Conservation (phyloP, 2,888 invertebrate genomes). For the Xestia rhomboidea region DNA sequence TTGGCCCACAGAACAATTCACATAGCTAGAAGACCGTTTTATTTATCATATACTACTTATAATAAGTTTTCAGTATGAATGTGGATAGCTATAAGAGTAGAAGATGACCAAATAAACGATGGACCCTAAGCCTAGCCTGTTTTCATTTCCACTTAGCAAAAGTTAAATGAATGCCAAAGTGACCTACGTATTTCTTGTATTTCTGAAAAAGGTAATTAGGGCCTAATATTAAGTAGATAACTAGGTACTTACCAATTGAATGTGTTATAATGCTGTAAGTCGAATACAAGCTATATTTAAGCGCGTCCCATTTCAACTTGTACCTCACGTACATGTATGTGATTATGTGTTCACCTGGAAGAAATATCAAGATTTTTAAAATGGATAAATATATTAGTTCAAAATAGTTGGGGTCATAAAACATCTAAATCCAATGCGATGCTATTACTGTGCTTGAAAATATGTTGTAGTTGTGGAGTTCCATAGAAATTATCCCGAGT, state of each 20-base stretch:
- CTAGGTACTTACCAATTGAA: slow-evolving; percentile 81
- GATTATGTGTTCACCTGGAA: slow-evolving; percentile 84
- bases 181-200: neutral
- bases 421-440: neutral
- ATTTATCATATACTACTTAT: neutral
- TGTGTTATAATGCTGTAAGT: slow-evolving; percentile 85
- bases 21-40: neutral
- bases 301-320: slow-evolving; percentile 86
- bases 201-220: neutral
- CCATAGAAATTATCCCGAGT: neutral
- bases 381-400: neutral
- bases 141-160: too few species aligned
- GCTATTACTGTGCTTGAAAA: neutral
- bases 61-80: neutral
- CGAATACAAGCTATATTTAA: slow-evolving; percentile 85
- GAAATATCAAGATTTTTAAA: slow-evolving; percentile 12
- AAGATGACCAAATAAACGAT: neutral
- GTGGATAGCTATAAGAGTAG: too few species aligned
- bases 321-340: slow-evolving; percentile 86
- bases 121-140: too few species aligned
- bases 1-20: too few species aligned
- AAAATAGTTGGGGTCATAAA: neutral
- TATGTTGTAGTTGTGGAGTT: neutral
- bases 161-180: neutral
- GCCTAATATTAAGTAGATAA: slow-evolving; percentile 4